Conservation (phyloP, 2,888 invertebrate species). For the Calliopum simillimum region DNA sequence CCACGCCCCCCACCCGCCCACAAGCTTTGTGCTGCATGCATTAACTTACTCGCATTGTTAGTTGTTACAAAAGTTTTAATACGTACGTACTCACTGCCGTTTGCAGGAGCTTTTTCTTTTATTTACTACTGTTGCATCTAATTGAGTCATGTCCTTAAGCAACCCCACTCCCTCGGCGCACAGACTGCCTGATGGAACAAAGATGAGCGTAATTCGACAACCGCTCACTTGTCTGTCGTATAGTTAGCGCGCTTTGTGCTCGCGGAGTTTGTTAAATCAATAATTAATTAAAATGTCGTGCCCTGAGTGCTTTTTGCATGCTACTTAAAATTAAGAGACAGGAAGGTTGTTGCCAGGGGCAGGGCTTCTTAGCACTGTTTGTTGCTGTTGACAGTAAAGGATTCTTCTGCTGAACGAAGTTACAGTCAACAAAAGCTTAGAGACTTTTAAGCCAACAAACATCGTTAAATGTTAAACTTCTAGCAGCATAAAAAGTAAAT, state of each 20-base stretch:
- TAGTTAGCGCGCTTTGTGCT: neutral
- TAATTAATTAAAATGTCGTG: constrained; percentile 21
- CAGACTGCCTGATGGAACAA: neutral
- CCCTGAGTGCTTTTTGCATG: constrained; percentile 8
- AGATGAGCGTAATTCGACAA: neutral
- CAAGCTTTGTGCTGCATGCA: constrained; percentile 2
- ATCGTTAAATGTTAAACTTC: too few species aligned
- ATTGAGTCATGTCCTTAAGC: neutral
- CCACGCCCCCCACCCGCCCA: neutral
- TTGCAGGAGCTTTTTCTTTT: neutral
- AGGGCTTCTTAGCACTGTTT: neutral
- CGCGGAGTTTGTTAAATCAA: constrained; percentile 22
- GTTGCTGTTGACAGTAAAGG: too few species aligned
- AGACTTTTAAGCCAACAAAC: neutral
- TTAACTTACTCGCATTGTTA: neutral
- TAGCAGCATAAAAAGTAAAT: neutral
- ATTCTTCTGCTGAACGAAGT: too few species aligned
- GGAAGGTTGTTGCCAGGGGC: neutral
- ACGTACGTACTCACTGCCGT: neutral
- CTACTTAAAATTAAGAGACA: neutral
- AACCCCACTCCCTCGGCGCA: neutral
- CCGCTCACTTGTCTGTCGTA: too few species aligned
- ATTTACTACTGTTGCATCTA: neutral
- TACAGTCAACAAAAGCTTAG: neutral
- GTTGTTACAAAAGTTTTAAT: neutral